Evolutionary conservation across 2,113 vertebrate genomes (phyloP), one percentile per base, ranked within the genome.

Genomic region (Callionymus lyra): DNA sequence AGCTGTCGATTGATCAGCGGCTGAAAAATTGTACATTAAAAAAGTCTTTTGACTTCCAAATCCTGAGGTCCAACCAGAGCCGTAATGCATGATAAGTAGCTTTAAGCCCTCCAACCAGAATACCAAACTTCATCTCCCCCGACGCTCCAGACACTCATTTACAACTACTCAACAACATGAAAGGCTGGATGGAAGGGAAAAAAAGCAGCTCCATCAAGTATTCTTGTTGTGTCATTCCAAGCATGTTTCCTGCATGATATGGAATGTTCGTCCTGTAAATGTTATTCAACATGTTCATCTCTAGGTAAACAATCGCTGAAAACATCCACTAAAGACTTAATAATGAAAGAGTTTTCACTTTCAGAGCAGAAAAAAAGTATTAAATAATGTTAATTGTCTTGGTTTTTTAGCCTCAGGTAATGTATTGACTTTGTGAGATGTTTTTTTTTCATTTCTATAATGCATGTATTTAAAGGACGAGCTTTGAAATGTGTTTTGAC

Each of bases 21-120:
- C 69, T 74, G 70, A 79, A 79, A 77, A 79, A 83, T 77, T 74
- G 72, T 74, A 76, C 72, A 70, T 83, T 70, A 69, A 80, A 75
- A n/a, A 77, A 79, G 68, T 75, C 76, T 81, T 81, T 81, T 82
- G 82, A 83, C 79, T 84, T 81, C 76, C 67, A 81, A 81, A 85
- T 85, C 72, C 52, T 72, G 76, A 65, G 69, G 74, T 84, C 82
- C 66, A 66, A 76, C 70, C 65, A 56, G 53, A 63, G 59, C 76
- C 63, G 77, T 80, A 82, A 82, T 82, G 76, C 79, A 82, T 82
- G 79, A 82, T 82, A 82, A 82, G 79, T 77, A 82, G 79, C 65
- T 72, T 80, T 82, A 62, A 69, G 70, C 74, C 72, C 72, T 78
- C 77, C 57, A 73, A 73, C 65, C 77, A 71, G 79, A 82, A 80